These are phyloP conservation scores for Xenopus laevis DNA, from an alignment of 2,113 vertebrate genomes.

Conservation along the genomic window DNA sequence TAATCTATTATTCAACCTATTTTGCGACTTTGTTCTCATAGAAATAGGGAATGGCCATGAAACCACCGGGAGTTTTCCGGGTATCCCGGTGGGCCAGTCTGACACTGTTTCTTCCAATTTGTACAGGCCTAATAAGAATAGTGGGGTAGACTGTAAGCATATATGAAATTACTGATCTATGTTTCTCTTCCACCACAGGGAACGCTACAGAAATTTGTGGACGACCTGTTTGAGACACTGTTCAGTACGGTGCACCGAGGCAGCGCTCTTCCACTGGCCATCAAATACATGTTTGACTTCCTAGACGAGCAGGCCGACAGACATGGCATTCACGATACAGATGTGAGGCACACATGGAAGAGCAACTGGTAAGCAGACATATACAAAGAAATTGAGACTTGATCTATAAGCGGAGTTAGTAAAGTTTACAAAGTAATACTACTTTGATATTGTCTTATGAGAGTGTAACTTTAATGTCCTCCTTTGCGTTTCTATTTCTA, in stretches of 20 bases:
- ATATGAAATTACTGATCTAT: no score
- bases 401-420: neutral
- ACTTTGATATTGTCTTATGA: no score
- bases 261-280: slow-evolving; percentile 90
- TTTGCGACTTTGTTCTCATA: no score
- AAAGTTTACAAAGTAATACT: neutral
- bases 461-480: no score
- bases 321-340: slow-evolving; percentile 89
- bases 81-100: no score
- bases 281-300: slow-evolving; percentile 99
- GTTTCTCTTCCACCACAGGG: slow-evolving; percentile 64
- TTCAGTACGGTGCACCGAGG: slow-evolving; percentile 97
- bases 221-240: slow-evolving; percentile 94
- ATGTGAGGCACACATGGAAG: slow-evolving; percentile 97
- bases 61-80: no score
- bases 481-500: neutral
- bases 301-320: slow-evolving; percentile 96
- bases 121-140: no score
- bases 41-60: no score
- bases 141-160: no score
- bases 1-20: no score
- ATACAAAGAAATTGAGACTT: neutral
- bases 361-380: slow-evolving; percentile 86
- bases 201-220: slow-evolving; percentile 96
- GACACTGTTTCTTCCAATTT: no score